Evolutionary conservation across 2,888 invertebrate genomes (phyloP), one percentile per base, ranked within the genome.

Genomic region (Cosmopolites sordidus): DNA sequence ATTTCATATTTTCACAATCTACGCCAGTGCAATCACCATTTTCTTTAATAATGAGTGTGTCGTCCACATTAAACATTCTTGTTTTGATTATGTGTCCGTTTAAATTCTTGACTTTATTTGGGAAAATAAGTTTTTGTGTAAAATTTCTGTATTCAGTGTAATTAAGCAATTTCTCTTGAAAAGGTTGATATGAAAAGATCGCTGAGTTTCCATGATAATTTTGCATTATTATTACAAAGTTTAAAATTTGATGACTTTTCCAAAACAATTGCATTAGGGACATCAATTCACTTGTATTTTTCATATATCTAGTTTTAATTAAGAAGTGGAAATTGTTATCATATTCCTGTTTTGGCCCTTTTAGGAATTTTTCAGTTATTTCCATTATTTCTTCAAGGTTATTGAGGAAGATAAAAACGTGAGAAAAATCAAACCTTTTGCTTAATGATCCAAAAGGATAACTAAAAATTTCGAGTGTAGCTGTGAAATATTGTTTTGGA

Each of bases 1-100:
- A n/a, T n/a, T n/a, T n/a, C n/a, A n/a, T n/a, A n/a, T n/a, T n/a
- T n/a, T n/a, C n/a, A n/a, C n/a, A n/a, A n/a, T n/a, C n/a, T n/a
- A n/a, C n/a, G n/a, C n/a, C n/a, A n/a, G n/a, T n/a, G n/a, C n/a
- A n/a, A n/a, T n/a, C n/a, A n/a, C n/a, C n/a, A n/a, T n/a, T n/a
- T n/a, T n/a, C n/a, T 16, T 6, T 27, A 18, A 44, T 14, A 16
- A 15, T 30, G 17, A 40, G 12, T 40, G 18, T 3, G 8, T n/a
- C 1, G 6, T 15, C 8, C n/a, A n/a, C 8, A 30, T 40, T 12
- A 27, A 44, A 15, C 22, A 39, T 39, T 16, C 22, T 16, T 44
- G 40, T 18, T 41, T 40, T 51, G n/a, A 51, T 40, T 12, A 16
- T 40, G 15, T 44, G 40, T n/a, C 45, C 41, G 15, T 39, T 16